phyloP scores from a whole-genome alignment of 1,140 invertebrate genomes.

The Tetraneura akinire region DNA sequence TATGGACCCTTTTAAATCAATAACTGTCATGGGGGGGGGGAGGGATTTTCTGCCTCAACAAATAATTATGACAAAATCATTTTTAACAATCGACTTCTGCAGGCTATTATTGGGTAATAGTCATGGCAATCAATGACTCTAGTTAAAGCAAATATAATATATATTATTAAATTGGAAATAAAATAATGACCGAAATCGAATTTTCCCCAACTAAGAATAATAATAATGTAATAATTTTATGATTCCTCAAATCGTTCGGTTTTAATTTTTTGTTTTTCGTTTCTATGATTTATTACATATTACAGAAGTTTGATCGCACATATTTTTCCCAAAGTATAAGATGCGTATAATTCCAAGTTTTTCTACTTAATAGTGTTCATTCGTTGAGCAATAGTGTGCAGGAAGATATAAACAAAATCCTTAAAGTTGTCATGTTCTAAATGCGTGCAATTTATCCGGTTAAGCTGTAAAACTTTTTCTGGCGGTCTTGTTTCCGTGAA shows the following conservation, averaged over 20 bases:
- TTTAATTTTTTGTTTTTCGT: neutral
- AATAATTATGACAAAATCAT: neutral
- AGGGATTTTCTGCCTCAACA: neutral
- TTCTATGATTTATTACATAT: neutral
- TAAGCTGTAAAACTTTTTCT: constrained; percentile 16
- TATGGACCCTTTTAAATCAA: too few species aligned
- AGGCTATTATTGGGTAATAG: too few species aligned
- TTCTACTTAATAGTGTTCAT: constrained; percentile 11
- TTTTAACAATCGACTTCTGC: neutral
- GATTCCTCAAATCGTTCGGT: neutral
- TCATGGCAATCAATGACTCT: too few species aligned
- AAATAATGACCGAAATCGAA: neutral
- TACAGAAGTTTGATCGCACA: neutral
- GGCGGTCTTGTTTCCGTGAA: neutral
- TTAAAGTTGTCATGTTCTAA: constrained; percentile 25
- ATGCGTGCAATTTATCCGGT: constrained; percentile 2
- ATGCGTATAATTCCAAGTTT: neutral
- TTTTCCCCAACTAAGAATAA: neutral
- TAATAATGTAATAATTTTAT: neutral
- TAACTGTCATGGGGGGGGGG: neutral
- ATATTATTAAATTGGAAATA: neutral
- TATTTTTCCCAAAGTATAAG: neutral
- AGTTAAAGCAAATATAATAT: neutral
- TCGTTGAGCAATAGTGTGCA: neutral
- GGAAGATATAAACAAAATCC: constrained; percentile 9